phyloP scores from a whole-genome alignment of 2,113 vertebrate species.

The Neoarius graeffei region DNA sequence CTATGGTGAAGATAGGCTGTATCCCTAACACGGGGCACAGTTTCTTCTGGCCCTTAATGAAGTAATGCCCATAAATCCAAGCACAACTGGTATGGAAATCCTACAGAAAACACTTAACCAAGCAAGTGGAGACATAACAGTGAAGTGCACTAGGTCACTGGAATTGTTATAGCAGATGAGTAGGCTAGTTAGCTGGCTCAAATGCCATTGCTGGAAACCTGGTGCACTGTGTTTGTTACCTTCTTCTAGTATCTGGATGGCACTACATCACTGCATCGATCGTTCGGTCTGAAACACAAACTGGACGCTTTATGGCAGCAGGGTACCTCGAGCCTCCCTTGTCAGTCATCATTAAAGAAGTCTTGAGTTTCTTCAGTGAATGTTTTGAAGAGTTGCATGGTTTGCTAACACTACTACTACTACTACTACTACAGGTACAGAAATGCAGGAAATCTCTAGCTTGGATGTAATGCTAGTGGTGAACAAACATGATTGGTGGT shows the following conservation, averaged over 20 bases:
- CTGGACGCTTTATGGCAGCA: background rate
- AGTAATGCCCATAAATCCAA: background rate
- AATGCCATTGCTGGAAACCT: background rate
- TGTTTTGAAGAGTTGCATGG: background rate
- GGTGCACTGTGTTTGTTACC: background rate
- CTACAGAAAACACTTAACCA: background rate
- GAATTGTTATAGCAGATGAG: background rate
- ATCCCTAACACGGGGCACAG: background rate
- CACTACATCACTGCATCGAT: background rate
- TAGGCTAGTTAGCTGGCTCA: background rate
- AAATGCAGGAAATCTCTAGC: background rate
- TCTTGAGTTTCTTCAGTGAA: background rate
- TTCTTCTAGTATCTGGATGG: background rate
- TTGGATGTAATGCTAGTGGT: background rate
- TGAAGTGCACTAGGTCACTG: background rate
- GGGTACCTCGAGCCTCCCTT: background rate
- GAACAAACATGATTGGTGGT: background rate
- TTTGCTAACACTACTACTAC: background rate
- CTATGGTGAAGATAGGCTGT: background rate
- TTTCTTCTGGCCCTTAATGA: background rate
- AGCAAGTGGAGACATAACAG: background rate
- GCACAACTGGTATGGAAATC: background rate
- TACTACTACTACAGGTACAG: background rate
- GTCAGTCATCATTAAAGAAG: background rate
- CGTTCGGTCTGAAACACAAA: background rate